Base-by-base conservation (phyloP, 1,140 invertebrate species). In the Manduca sexta region DNA sequence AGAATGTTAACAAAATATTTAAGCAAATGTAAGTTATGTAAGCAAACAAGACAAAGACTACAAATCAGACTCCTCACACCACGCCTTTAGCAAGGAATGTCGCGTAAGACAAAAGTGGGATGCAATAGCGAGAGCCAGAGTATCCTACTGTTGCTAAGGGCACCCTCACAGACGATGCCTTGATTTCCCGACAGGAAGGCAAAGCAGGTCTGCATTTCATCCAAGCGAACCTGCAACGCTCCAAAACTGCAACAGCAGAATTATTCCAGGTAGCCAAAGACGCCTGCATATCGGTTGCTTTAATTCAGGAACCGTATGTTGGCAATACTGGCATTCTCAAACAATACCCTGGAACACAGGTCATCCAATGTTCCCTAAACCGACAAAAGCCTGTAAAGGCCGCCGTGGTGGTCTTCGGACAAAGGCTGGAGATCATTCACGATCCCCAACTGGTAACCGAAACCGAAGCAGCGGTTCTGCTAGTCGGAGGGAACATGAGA, bases 221-320 rank as follows among this genome's bases (percentile, higher is more conserved):
- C 10, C 60, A 70, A 44, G 49, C 53, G 5, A 66, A 64, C 18
- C 38, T 69, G 0, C 52, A 56, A 18, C 33, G 57, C 3, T 55
- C 45, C 10, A 57, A 59, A 31, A 18, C 35, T 8, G 60, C 56
- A 7, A 68, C 60, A 3, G 41, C 37, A 1, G 64, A 63, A 17
- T 47, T 68, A 0, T 7, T 54, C 0, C 11, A 35, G 16, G 40
- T 33, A 13, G 52, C 45, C 3, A 26, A 38, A 7, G 34, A 43
- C 6, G 42, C 16, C 16, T 21, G 42, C 0, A 13, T 52, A 0
- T 17, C 17, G 0, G 33, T 71, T 0, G 58, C 57, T 1, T 45
- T 68, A 3, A 38, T 69, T 1, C 63, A 64, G 21, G 63, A 64
- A 44, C 61, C 62, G 26, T 69, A 65, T 33, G 53, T 60, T 8